Evolutionary conservation across 2,797 vertebrate species (phyloP).

Genomic region (Mus caroli): DNA sequence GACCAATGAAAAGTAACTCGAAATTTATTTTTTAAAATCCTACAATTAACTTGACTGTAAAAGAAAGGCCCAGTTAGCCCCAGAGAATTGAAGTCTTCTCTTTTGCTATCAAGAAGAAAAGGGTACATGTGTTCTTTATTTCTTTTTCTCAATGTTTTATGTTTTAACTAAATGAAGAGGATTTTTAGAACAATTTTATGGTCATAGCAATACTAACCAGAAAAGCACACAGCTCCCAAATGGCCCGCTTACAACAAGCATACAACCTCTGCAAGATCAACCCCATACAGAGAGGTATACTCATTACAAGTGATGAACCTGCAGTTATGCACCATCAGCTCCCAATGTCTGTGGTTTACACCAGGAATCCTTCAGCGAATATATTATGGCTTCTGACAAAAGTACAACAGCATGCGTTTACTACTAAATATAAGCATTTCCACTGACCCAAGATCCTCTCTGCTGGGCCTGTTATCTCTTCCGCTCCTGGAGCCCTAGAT

Average conservation of each 20-base stretch:
- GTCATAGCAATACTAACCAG: neutral
- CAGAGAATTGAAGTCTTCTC: neutral
- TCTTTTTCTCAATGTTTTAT: neutral
- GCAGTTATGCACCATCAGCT: neutral
- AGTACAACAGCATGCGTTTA: no score
- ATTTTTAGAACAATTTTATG: neutral
- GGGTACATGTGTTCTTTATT: neutral
- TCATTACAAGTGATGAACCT: neutral
- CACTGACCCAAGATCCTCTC: neutral
- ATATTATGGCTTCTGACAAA: neutral
- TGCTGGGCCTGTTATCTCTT: neutral
- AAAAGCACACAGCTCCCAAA: neutral
- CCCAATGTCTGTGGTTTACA: neutral
- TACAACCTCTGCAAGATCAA: neutral
- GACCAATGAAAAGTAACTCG: slow-evolving; percentile 8
- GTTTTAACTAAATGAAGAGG: neutral
- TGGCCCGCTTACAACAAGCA: neutral
- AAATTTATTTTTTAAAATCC: slow-evolving; percentile 41
- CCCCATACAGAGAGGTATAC: neutral
- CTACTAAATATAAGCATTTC: neutral
- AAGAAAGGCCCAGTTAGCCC: neutral
- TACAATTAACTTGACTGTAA: slow-evolving; percentile 10
- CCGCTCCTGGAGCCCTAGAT: neutral
- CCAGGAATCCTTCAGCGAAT: neutral
- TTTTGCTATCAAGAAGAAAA: slow-evolving; percentile 9